A percentile compares a stretch with the other conserved stretches of the same genome.
These are phyloP conservation scores for Tyrophagus putrescentiae DNA, from an alignment of 1,140 invertebrate species.

Conservation along the genomic window DNA sequence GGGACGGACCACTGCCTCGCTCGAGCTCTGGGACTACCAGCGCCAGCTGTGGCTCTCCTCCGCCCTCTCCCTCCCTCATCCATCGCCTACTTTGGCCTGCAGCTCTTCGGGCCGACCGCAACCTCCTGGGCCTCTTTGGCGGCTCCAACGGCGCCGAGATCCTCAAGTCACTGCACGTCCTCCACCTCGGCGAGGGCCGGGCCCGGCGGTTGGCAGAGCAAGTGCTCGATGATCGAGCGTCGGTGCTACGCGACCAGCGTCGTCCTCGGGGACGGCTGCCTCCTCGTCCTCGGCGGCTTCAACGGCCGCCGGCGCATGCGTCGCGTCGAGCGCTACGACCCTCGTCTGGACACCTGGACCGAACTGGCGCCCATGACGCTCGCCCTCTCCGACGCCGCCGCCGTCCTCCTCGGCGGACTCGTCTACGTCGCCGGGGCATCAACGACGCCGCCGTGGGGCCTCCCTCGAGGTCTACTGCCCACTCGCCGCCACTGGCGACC, in stretches of 20 bases:
- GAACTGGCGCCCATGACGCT: conserved; percentile 35
- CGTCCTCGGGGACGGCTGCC: conserved; percentile 48
- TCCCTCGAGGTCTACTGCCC: conserved; percentile 36
- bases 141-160: conserved; percentile 54
- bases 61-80: not conserved
- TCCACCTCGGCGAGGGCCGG: conserved; percentile 40
- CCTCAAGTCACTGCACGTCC: conserved; percentile 50
- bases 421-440: conserved; percentile 52
- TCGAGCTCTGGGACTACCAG: conserved; percentile 59
- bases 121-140: conserved; percentile 62
- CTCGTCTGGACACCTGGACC: not conserved
- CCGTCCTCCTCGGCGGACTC: conserved; percentile 33
- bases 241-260: conserved; percentile 42
- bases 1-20: conserved; percentile 49
- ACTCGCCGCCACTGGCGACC: conserved; percentile 44
- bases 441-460: conserved; percentile 37
- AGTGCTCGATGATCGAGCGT: conserved; percentile 15
- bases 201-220: conserved; percentile 3
- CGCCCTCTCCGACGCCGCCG: conserved; percentile 58
- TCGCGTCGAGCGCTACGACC: conserved; percentile 19
- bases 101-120: conserved; percentile 45
- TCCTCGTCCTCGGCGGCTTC: conserved; percentile 51
- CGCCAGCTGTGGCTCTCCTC: conserved; percentile 49
- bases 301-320: conserved; percentile 20
- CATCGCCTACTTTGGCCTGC: conserved; percentile 55